A percentile compares a stretch with the other conserved stretches of the same genome.
Conservation (phyloP, 2,888 invertebrate genomes). For the Cybosia mesomella region DNA sequence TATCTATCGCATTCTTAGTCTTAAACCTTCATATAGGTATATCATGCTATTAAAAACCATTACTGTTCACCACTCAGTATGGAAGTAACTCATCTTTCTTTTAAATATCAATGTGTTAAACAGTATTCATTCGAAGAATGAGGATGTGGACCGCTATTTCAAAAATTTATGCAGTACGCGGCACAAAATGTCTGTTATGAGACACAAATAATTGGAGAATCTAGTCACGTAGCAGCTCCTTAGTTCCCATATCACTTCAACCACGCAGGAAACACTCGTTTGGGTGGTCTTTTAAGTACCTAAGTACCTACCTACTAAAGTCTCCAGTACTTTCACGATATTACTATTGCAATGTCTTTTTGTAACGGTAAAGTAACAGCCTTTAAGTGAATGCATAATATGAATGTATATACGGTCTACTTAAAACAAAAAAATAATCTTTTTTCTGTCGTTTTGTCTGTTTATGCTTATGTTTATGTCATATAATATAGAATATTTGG, state of each 20-base stretch:
- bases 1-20: neutral
- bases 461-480: neutral
- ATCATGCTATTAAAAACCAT: too few relatives aligned
- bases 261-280: slow-evolving; percentile 11
- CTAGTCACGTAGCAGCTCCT: slow-evolving; percentile 23
- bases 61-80: too few relatives aligned
- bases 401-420: too few relatives aligned
- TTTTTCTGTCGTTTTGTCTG: neutral
- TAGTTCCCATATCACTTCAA: slow-evolving; percentile 19
- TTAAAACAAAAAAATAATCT: neutral
- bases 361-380: neutral
- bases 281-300: slow-evolving; percentile 14
- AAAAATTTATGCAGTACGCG: slow-evolving; percentile 13
- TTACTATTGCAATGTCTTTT: neutral
- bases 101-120: neutral
- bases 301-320: neutral
- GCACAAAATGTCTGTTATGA: slow-evolving; percentile 14
- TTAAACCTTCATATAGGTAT: neutral
- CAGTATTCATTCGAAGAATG: neutral
- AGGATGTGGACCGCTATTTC: slow-evolving; percentile 2
- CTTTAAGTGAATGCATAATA: too few relatives aligned
- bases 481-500: too few relatives aligned
- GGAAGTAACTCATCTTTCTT: neutral
- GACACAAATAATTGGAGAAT: slow-evolving; percentile 14
- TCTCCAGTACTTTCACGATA: neutral